A percentile compares a stretch with the other conserved stretches of the same genome.
These are phyloP conservation scores for mouse (Mus musculus) DNA, from an alignment of 2,113 vertebrate species.

Conservation along the genomic window GRCm39 chr10:23262501-23263000, in stretches of 20 bases:
- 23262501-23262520: background rate
- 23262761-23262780: background rate
- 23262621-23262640: background rate
- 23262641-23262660: too few species aligned
- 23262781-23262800: background rate
- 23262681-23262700: background rate
- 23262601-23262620: background rate
- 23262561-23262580: background rate
- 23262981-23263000: background rate
- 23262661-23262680: background rate
- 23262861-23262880: background rate
- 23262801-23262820: background rate
- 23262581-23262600: background rate
- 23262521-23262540: background rate
- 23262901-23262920: background rate
- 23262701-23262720: background rate
- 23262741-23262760: background rate
- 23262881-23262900: background rate
- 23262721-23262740: background rate
- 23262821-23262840: background rate
- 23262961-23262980: background rate
- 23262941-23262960: background rate
- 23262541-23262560: background rate
- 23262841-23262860: background rate
- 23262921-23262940: background rate